A percentile compares a stretch with the other conserved stretches of the same genome.
Conservation (phyloP, 2,888 invertebrate species). For the Philereme transversata region DNA sequence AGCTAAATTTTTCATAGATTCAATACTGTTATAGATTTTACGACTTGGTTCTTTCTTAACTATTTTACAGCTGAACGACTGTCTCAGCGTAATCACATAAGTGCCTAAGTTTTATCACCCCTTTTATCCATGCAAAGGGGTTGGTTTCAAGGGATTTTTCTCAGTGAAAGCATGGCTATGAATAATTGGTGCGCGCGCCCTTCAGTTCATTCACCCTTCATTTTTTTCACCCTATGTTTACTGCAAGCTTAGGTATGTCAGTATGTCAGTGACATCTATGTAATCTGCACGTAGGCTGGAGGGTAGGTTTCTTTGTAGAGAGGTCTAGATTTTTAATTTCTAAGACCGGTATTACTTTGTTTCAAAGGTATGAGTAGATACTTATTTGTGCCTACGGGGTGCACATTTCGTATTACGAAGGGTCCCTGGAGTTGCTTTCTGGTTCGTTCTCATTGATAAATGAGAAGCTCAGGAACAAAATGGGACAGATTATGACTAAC, state of each 20-base stretch:
- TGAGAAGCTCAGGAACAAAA: too few species aligned
- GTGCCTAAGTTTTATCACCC: constrained; percentile 32
- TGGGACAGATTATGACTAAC: too few species aligned
- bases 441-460: too few species aligned
- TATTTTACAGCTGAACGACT: neutral
- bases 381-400: too few species aligned
- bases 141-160: constrained; percentile 49
- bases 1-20: too few species aligned
- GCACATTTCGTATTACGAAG: too few species aligned
- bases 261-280: constrained; percentile 55
- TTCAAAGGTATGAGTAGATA: constrained; percentile 11
- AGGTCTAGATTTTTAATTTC: constrained; percentile 31
- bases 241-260: constrained; percentile 49
- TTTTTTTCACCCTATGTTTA: constrained; percentile 41
- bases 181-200: constrained; percentile 57
- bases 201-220: constrained; percentile 56
- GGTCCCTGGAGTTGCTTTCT: too few species aligned
- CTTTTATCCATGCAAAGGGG: constrained; percentile 39
- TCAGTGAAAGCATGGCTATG: constrained; percentile 55
- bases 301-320: constrained; percentile 26
- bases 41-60: neutral
- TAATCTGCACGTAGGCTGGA: constrained; percentile 12
- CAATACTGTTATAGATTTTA: neutral
- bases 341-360: constrained; percentile 24
- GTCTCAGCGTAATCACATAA: constrained; percentile 30